Base-by-base conservation (phyloP, 1,140 invertebrate species). In the Drosophila pseudoobscura region DNA sequence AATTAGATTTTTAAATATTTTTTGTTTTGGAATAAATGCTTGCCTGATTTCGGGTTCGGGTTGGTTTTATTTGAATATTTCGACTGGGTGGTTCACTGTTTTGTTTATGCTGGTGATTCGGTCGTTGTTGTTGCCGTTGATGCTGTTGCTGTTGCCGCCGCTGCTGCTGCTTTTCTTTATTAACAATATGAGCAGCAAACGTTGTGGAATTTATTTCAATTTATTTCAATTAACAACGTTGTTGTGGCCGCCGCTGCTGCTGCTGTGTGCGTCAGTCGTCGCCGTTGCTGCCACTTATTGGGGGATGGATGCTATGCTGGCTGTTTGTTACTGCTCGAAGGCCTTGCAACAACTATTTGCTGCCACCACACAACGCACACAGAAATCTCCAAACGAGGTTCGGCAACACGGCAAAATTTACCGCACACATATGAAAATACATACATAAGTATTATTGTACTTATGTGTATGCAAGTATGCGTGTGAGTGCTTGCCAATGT, bases 221-320 rank as follows among this genome's bases (percentile, higher is more conserved):
- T 88, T 88, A 88, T 88, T 88, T 88, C 83, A 88, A 88, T 88
- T 88, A 87, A 87, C 82, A 85, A 85, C 62, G 69, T 35, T 62
- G 53, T 39, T 60, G 51, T 20, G 31, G 41, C 26, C 51, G 26
- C 22, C 29, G 17, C 41, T 29, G 76, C 26, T 44, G 43, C 35
- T 56, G 51, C 4, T 62, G 22, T 50, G 44, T 39, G 35, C 35
- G 35, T 39, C 35, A 13, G 17, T 31, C 54, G 66, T 46, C 51
- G 54, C 15, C 63, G 63, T 52, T 85, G 55, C 59, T 87, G 78
- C 75, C 80, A 84, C 75, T 78, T 76, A 77, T 84, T 82, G 80
- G 56, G 61, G 71, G 58, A 59, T 74, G 41, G 35, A 39, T 52
- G 20, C 35, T 70, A 17, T 24, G 47, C 35, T 70, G 35, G 52